Evolutionary conservation across 1,140 invertebrate species (phyloP), one percentile per base, ranked within the genome.

Genomic region (Bathynomus jamesi): DNA sequence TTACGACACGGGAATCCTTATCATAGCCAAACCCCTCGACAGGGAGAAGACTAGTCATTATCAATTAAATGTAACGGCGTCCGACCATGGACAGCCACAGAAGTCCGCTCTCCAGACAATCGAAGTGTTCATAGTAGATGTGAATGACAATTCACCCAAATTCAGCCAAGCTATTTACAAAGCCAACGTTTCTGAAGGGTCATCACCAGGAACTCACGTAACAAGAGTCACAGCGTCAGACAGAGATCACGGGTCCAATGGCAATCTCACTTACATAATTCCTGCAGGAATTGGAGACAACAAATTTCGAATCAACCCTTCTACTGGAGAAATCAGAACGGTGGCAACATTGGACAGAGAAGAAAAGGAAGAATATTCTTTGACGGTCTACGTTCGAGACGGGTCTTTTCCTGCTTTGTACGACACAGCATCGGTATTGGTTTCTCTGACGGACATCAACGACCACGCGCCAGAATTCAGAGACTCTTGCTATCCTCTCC

Each of bases 381-480:
- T 98, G 40, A 91, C 93, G 0, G 88, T 96, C n/a, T 89, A 93
- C 74, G 93, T 90, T 0, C 86, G 85, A 30, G 91, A 94, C 79
- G 82, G 81, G 53, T 83, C 84, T 0, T 79, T 82, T 80, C 85
- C 82, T 76, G 80, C 82, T 21, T 79, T 82, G 80, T 89, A 87
- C 81, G 92, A 94, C 80, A 86, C 91, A 17, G 87, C 91, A 0
- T 89, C 87, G 0, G 83, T 95, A 0, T 82, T 87, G 3, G 86
- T 96, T 3, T 84, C 83, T 28, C 86, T 97, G 4, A 83, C 88
- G 21, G 96, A 99, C 81, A 89, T 94, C 60, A 97, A 98, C 81
- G 94, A 98, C 80, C 91, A 96, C 82, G 86, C 88, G 11, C 95
- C 95, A 0, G 86, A 88, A 79, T 97, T 96, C 79, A 88, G 89